Conservation (phyloP, 2,797 vertebrate species). For the Alcedo quadribrachys region DNA sequence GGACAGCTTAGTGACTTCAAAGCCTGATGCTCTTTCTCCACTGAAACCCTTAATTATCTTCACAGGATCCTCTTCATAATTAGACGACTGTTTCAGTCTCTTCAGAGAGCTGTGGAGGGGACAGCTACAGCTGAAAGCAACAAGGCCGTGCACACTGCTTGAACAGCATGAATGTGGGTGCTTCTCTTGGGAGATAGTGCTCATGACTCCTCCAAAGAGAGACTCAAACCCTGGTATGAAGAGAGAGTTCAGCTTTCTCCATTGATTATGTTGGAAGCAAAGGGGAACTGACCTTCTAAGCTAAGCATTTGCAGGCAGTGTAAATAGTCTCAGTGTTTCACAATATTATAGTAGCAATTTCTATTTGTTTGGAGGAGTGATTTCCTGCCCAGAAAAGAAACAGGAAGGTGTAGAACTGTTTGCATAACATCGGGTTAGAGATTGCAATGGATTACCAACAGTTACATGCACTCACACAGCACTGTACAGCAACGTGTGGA, state of each 20-base stretch:
- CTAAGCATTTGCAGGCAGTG: not conserved
- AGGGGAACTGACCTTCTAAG: not conserved
- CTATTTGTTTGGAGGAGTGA: not conserved
- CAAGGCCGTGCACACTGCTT: not conserved
- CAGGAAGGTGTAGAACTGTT: not conserved
- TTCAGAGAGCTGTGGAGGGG: not conserved
- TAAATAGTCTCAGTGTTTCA: not conserved
- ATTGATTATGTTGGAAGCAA: not conserved
- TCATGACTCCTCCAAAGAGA: not conserved
- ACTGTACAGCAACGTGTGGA: not conserved
- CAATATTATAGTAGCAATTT: not conserved
- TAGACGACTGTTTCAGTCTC: not conserved
- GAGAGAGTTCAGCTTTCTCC: not conserved
- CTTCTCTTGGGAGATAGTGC: not conserved
- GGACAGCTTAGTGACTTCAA: not conserved
- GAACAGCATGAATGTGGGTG: not conserved
- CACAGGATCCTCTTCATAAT: not conserved
- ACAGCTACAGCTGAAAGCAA: not conserved
- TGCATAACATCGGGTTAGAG: not conserved
- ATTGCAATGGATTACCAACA: not conserved
- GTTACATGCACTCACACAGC: not conserved
- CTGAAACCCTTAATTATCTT: not conserved
- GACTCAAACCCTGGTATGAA: not conserved
- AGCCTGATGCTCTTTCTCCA: not conserved
- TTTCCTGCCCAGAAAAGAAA: not conserved